Evolutionary conservation across 2,113 vertebrate species (phyloP).

Genomic region (Daubentonia madagascariensis): DNA sequence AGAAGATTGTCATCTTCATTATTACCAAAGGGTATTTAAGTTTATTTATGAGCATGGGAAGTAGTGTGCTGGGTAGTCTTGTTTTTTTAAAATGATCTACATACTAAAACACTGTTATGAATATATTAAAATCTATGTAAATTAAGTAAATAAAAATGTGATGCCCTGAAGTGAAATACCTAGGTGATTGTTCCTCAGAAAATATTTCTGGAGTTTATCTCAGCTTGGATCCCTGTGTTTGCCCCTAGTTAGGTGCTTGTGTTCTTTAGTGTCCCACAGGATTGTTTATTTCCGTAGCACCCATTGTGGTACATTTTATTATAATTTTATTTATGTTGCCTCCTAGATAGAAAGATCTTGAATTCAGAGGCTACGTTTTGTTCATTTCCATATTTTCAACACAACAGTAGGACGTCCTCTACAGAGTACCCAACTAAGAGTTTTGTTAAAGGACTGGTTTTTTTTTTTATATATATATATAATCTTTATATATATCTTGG

Average conservation of each 20-base stretch:
- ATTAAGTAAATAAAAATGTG: not conserved
- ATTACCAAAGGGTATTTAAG: not conserved
- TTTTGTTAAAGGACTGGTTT: not conserved
- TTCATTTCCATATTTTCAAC: not conserved
- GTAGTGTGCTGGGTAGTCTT: not conserved
- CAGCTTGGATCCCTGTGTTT: not conserved
- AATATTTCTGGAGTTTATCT: not conserved
- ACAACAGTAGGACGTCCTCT: not conserved
- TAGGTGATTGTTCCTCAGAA: not conserved
- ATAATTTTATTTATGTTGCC: conserved; percentile 15
- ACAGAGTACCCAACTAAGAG: not conserved
- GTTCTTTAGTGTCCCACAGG: not conserved
- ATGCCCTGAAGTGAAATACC: not conserved
- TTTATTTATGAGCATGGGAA: not conserved
- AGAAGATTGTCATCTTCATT: conserved; percentile 17
- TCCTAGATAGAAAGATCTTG: not conserved
- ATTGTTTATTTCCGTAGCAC: not conserved
- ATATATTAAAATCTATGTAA: not conserved
- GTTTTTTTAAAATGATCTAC: not conserved
- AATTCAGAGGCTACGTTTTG: not conserved
- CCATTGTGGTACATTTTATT: not conserved
- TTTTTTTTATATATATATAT: not conserved
- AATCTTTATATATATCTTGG: not conserved
- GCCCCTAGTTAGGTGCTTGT: not conserved
- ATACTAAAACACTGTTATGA: not conserved